A percentile compares a stretch with the other conserved stretches of the same genome.
These are phyloP conservation scores for Celastrina argiolus DNA, from an alignment of 2,888 invertebrate genomes.

Conservation along the genomic window DNA sequence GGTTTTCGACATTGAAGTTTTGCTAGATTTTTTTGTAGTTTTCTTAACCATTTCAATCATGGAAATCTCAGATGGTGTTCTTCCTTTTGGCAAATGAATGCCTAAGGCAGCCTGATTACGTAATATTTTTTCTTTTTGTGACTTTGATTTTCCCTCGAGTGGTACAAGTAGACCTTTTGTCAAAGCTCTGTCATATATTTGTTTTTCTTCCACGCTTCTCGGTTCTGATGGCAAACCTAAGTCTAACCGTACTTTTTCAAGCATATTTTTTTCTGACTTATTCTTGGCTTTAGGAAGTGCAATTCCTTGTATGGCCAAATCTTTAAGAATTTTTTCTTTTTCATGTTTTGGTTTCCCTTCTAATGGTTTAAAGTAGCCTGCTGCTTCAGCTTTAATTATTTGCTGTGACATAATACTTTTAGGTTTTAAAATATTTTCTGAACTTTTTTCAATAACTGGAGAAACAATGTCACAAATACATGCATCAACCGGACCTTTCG, in stretches of 20 bases:
- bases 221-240: slow-evolving; percentile 38
- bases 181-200: slow-evolving; percentile 30
- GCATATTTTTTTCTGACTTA: slow-evolving; percentile 39
- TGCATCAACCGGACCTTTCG: slow-evolving; percentile 43
- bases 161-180: slow-evolving; percentile 29
- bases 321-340: slow-evolving; percentile 36
- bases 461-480: slow-evolving; percentile 41
- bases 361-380: slow-evolving; percentile 31
- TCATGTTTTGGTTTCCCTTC: slow-evolving; percentile 35
- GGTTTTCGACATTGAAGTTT: slow-evolving; percentile 39
- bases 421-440: background rate
- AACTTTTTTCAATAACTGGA: slow-evolving; percentile 16
- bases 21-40: slow-evolving; percentile 43
- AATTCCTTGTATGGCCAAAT: slow-evolving; percentile 36
- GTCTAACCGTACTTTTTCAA: slow-evolving; percentile 39
- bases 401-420: slow-evolving; percentile 22
- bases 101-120: slow-evolving; percentile 35
- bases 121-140: slow-evolving; percentile 41
- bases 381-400: slow-evolving; percentile 30
- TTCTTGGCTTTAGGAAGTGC: slow-evolving; percentile 41
- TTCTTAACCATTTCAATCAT: slow-evolving; percentile 44
- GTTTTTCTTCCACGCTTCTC: slow-evolving; percentile 30
- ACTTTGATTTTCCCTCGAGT: slow-evolving; percentile 38
- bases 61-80: slow-evolving; percentile 42
- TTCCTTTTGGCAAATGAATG: slow-evolving; percentile 35